phyloP scores from a whole-genome alignment of 2,888 invertebrate species.

The Drosophila lutescens region DNA sequence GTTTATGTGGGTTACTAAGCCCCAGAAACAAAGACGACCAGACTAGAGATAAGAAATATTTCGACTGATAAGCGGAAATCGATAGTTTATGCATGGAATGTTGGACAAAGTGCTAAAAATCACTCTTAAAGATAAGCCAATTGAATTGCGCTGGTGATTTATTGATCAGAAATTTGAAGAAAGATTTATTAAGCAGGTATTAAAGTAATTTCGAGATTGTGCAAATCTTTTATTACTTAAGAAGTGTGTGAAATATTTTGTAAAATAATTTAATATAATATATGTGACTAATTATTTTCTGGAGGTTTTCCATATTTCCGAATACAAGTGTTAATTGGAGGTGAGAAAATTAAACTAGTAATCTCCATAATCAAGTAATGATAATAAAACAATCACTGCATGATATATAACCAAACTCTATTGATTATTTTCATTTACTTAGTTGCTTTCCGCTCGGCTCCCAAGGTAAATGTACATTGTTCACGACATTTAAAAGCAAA shows the following conservation, averaged over 20 bases:
- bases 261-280: too few relatives aligned
- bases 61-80: slow-evolving; percentile 15
- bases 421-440: background rate
- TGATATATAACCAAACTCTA: background rate
- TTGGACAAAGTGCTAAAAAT: slow-evolving; percentile 21
- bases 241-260: too few relatives aligned
- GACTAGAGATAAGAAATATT: slow-evolving; percentile 4
- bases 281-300: background rate
- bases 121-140: slow-evolving; percentile 22
- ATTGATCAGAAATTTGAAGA: slow-evolving; percentile 15
- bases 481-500: slow-evolving; percentile 18
- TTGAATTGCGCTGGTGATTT: slow-evolving; percentile 10
- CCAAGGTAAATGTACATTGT: slow-evolving; percentile 1
- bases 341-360: background rate
- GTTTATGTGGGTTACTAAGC: slow-evolving; percentile 27
- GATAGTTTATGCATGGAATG: background rate
- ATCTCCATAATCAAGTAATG: background rate
- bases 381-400: background rate
- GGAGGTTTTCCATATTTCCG: background rate
- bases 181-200: slow-evolving; percentile 12
- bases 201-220: slow-evolving; percentile 5
- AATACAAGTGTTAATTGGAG: background rate
- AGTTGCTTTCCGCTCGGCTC: background rate
- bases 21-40: slow-evolving; percentile 9
- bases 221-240: slow-evolving; percentile 1